Percentiles rank a stretch among this genome's conserved stretches.
phyloP scores from a whole-genome alignment of 2,113 vertebrate species.

The Hippotragus niger region DNA sequence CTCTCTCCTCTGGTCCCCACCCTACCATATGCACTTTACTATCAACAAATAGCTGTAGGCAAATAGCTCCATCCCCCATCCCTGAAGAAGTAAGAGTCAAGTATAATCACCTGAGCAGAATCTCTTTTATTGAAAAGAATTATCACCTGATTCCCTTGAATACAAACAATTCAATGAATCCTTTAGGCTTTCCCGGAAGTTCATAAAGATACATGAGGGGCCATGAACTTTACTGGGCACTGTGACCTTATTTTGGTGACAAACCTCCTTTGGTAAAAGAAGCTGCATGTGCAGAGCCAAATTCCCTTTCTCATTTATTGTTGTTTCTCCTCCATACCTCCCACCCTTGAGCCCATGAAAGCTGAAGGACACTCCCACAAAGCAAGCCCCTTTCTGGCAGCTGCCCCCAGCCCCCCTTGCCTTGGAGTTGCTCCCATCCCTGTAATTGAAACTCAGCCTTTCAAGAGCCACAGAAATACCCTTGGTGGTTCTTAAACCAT shows the following conservation, averaged over 20 bases:
- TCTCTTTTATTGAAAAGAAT: not conserved
- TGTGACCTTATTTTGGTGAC: not conserved
- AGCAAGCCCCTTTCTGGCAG: not conserved
- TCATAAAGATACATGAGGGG: not conserved
- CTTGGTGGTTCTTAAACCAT: not conserved
- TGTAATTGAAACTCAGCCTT: not conserved
- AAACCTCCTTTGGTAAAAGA: not conserved
- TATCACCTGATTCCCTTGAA: not conserved
- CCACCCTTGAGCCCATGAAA: not conserved
- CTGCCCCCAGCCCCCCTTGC: not conserved
- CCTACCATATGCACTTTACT: no score
- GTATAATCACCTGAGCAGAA: not conserved
- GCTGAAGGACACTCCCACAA: not conserved
- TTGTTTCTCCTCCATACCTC: not conserved
- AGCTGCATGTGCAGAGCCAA: fast-evolving
- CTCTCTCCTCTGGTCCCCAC: not conserved
- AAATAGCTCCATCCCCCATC: not conserved
- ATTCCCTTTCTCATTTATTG: not conserved
- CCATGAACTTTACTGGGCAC: not conserved
- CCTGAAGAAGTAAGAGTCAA: not conserved
- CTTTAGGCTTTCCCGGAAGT: not conserved
- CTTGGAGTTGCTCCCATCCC: not conserved
- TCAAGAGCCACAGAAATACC: not conserved
- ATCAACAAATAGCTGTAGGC: not conserved
- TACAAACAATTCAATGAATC: not conserved